Evolutionary conservation across 2,888 invertebrate species (phyloP), one percentile per base, ranked within the genome.

Genomic region (Leptinotarsa tumamoca): DNA sequence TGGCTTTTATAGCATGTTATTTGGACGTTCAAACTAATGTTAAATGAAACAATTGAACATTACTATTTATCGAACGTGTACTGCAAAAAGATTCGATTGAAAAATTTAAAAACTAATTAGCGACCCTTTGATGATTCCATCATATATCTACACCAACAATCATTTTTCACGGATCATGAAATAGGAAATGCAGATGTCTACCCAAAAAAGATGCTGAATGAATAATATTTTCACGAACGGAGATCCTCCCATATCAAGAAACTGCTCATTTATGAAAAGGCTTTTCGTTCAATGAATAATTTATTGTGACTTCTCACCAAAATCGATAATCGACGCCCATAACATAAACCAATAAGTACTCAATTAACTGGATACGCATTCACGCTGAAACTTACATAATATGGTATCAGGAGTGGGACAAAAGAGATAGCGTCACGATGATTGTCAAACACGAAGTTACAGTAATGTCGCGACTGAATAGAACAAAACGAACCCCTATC

Each of bases 401-500:
- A 56, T 72, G 56, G 43, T 70, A 67, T 74, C 70, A 74, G 69
- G 56, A 72, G 72, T 58, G 58, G 27, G 58, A 58, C 15, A 63
- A 23, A 27, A 43, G 58, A 58, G 23, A 58, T 58, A 58, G 4
- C 58, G 23, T 58, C 58, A 63, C 75, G 69, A 72, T 75, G 72
- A 72, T 72, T 72, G 75, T 75, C 75, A 72, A 75, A 75, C 56
- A 68, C 17, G 13, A 15, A 58, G 50, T 68, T 27, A 33, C 63
- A 13, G 43, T 73, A 74, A 77, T 68, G 18, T 52, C 50, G 61
- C 69, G 68, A 52, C 56, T 51, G 71, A 67, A 68, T 71, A 58
- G 74, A 61, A 67, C 54, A 70, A 71, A 71, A 54, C 69, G 72
- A 68, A 52, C 51, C 52, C 56, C 68, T 75, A 75, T 74, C 77